Base-by-base conservation (phyloP, 1,140 invertebrate species). In the Drosophila sp. region DNA sequence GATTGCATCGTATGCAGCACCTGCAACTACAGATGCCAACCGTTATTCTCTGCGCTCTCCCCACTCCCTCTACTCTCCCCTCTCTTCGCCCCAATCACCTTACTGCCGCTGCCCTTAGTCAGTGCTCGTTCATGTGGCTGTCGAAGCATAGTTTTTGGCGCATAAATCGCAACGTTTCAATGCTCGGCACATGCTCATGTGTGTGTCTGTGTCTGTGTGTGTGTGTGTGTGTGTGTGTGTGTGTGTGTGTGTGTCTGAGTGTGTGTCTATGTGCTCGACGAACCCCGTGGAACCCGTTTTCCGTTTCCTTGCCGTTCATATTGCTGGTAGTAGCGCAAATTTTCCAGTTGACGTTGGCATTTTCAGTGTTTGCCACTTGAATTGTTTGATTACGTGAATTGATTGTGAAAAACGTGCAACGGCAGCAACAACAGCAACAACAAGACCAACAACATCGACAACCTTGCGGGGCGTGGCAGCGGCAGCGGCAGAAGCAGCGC, bases 341-440 rank as follows among this genome's bases (percentile, higher is more conserved):
- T 90, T 90, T 89, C 76, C 84, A 89, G 84, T 89, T 89, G 84
- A 89, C 84, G 84, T 89, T 89, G 84, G 84, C 84, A 80, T 89
- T 89, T 89, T 89, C 84, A 90, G 81, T 89, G 86, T 89, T 89
- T 90, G 84, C 84, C 84, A 89, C 86, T 90, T 90, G 86, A 89
- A 89, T 89, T 89, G 84, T 89, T 89, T 89, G 84, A 89, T 89
- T 89, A 89, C 84, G 84, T 89, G 84, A 86, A 90, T 90, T 90
- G 84, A 81, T 89, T 89, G 84, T 89, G 81, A 90, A 89, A 86
- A 89, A 89, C 82, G 82, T 87, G 82, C 82, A 87, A 58, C 71
- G 81, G 78, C 77, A 86, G 83, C 82, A 81, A 48, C 70, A 72
- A n/a, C 36, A 50, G 48, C 70, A 66, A 14, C 82, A 87, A 50